Percentiles rank a stretch among this genome's conserved stretches.
Evolutionary conservation across 2,797 vertebrate genomes (phyloP).

Genomic region (Mormyrops attenuatus): DNA sequence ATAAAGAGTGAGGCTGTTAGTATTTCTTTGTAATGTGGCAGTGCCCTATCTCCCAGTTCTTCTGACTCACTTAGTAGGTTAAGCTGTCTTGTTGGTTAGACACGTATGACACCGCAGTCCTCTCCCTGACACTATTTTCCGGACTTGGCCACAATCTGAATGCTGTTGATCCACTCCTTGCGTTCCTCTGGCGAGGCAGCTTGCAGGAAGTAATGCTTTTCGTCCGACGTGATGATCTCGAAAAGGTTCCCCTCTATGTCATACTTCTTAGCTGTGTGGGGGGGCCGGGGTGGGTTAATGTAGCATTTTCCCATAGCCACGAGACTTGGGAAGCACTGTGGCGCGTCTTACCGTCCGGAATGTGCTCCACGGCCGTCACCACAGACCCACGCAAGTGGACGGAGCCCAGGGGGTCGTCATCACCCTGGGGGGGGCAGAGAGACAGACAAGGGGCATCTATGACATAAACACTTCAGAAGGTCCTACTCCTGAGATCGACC

Average conservation of each 20-base stretch:
- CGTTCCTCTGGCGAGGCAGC: conserved; percentile 78
- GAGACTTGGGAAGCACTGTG: background rate
- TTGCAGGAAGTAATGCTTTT: conserved; percentile 85
- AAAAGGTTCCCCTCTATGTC: conserved; percentile 83
- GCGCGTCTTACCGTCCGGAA: conserved; percentile 73
- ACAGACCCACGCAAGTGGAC: conserved; percentile 85
- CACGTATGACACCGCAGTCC: background rate
- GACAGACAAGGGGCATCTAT: background rate
- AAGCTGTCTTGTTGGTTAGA: background rate
- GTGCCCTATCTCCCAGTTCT: background rate
- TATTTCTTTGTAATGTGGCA: background rate
- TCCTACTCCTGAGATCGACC: background rate
- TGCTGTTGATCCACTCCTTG: conserved; percentile 88
- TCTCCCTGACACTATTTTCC: conserved; percentile 70
- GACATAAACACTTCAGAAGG: background rate
- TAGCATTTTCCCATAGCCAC: background rate
- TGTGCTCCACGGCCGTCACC: conserved; percentile 82
- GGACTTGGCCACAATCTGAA: conserved; percentile 77
- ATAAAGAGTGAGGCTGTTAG: background rate
- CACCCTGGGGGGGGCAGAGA: conserved; percentile 57
- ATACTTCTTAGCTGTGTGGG: conserved; percentile 69
- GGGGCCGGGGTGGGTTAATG: conserved; percentile 20
- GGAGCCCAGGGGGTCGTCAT: conserved; percentile 78
- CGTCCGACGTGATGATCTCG: conserved; percentile 92
- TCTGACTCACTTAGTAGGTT: background rate